Evolutionary conservation across 2,113 vertebrate genomes (phyloP).

Genomic region (Nothoprocta pentlandii): DNA sequence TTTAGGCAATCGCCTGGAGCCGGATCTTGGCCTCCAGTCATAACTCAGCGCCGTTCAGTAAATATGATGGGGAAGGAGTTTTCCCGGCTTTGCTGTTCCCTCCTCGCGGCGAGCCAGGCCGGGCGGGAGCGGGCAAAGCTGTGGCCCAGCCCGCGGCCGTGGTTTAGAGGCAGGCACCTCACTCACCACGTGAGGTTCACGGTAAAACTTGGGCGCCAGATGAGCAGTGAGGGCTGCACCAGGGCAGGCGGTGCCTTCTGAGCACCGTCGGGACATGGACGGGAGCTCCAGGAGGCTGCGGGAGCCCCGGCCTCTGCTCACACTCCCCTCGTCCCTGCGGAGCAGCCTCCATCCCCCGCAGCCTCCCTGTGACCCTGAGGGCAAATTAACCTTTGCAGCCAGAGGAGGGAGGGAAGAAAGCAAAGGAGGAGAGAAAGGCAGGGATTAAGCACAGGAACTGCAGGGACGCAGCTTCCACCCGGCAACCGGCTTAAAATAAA

Average conservation of each 20-base stretch:
- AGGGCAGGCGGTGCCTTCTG: fast-evolving
- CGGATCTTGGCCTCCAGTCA: constrained; percentile 81
- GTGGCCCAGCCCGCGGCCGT: neutral
- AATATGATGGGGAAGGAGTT: constrained; percentile 79
- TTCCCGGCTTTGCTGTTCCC: constrained; percentile 59
- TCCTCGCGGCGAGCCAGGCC: constrained; percentile 27
- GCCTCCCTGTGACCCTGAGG: neutral
- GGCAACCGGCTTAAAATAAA: constrained; percentile 63
- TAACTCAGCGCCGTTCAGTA: constrained; percentile 83
- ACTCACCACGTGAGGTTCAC: neutral
- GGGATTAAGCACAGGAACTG: constrained; percentile 71
- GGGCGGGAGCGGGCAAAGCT: neutral
- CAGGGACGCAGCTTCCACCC: constrained; percentile 55
- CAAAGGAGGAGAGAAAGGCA: neutral
- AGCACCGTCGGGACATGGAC: neutral
- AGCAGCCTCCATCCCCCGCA: neutral
- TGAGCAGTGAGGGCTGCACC: fast-evolving
- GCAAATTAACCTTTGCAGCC: neutral
- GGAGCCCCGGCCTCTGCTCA: neutral
- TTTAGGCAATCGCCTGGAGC: constrained; percentile 87
- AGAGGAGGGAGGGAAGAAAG: neutral
- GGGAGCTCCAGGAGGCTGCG: neutral
- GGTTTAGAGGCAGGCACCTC: neutral
- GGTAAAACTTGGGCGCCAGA: neutral
- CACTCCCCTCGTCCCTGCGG: neutral